Conservation (phyloP, 2,888 invertebrate species). For the Ethmia dodecea region DNA sequence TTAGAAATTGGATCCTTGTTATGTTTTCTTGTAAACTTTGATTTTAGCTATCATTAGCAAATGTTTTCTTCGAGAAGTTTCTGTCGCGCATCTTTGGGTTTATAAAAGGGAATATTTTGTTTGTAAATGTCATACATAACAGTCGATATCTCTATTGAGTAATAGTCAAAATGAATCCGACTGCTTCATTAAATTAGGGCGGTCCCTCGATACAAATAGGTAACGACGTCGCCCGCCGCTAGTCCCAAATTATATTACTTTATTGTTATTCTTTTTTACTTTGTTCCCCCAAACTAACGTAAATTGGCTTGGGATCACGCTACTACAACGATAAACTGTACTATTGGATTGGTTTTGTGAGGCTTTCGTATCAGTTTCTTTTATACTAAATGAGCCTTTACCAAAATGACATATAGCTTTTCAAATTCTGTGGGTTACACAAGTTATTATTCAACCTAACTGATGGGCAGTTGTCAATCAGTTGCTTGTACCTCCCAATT, state of each 20-base stretch:
- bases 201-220: conserved; percentile 60
- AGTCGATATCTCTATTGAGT: conserved; percentile 46
- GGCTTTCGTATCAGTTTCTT: conserved; percentile 4
- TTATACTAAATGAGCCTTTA: conserved; percentile 1
- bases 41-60: conserved; percentile 34
- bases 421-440: no score
- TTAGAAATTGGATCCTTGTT: conserved; percentile 33
- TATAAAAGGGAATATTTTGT: no score
- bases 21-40: conserved; percentile 35
- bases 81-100: no score
- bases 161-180: conserved; percentile 47
- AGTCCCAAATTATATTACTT: conserved; percentile 73
- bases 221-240: conserved; percentile 53
- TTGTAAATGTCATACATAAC: conserved; percentile 31
- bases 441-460: no score
- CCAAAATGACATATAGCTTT: no score
- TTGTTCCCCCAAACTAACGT: conserved; percentile 68
- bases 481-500: no score
- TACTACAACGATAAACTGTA: conserved; percentile 66
- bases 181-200: conserved; percentile 65
- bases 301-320: conserved; percentile 75
- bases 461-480: no score
- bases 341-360: conserved; percentile 58
- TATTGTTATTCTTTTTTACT: conserved; percentile 69
- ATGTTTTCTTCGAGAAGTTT: conserved; percentile 20